A percentile compares a stretch with the other conserved stretches of the same genome.
Conservation (phyloP, 2,888 invertebrate species). For the Drosophila mimica region DNA sequence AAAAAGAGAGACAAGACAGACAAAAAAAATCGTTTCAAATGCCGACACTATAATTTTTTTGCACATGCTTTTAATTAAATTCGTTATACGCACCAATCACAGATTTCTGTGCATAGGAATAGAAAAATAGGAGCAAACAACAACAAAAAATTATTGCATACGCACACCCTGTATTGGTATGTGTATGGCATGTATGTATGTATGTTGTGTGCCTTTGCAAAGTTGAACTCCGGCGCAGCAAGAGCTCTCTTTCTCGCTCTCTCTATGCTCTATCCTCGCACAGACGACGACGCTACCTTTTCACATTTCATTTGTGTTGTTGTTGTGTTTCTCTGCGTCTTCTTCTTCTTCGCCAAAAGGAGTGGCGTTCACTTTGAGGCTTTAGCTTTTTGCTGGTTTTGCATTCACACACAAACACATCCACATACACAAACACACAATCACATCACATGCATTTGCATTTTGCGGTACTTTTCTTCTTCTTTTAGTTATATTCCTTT, state of each 20-base stretch:
- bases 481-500: slow-evolving; percentile 40
- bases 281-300: slow-evolving; percentile 53
- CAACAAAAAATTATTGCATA: slow-evolving; percentile 29
- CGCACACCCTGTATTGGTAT: slow-evolving; percentile 25
- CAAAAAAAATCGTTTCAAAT: slow-evolving; percentile 6
- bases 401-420: slow-evolving; percentile 21
- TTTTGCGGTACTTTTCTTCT: slow-evolving; percentile 57
- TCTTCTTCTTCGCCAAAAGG: slow-evolving; percentile 68
- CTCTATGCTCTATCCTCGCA: slow-evolving; percentile 40
- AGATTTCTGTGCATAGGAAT: neutral
- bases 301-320: slow-evolving; percentile 43
- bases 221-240: slow-evolving; percentile 74
- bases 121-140: slow-evolving; percentile 6
- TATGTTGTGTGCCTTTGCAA: slow-evolving; percentile 41
- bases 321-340: neutral
- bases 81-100: slow-evolving; percentile 36
- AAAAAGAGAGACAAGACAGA: slow-evolving; percentile 3
- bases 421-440: slow-evolving; percentile 10
- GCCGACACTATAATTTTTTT: slow-evolving; percentile 5
- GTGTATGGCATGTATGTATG: neutral
- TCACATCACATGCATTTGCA: slow-evolving; percentile 31
- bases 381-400: slow-evolving; percentile 36
- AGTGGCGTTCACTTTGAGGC: slow-evolving; percentile 61
- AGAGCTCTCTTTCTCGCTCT: slow-evolving; percentile 44
- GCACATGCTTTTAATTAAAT: slow-evolving; percentile 20